Base-by-base conservation (phyloP, 2,113 vertebrate species). In the Accipiter cooperii region DNA sequence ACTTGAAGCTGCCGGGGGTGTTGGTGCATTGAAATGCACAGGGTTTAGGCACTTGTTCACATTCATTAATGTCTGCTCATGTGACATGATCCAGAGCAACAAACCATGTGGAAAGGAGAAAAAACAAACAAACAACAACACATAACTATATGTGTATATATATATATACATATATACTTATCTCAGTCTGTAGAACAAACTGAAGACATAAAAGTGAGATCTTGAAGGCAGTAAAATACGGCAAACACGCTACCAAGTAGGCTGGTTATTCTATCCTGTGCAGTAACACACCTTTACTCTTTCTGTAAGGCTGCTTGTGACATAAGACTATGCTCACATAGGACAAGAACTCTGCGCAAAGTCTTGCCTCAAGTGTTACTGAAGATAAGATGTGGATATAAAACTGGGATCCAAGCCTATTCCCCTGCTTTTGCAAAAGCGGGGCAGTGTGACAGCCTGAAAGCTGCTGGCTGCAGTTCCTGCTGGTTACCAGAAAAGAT, bases 21-120 rank as follows among this genome's bases (percentile, higher is more conserved):
- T 99, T 99, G 98, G 98, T 96, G 96, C 99, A 99, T 78, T 97
- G 98, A 98, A 99, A 98, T 80, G 99, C 99, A 97, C 99, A 99
- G 97, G 99, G 99, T 89, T 98, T 98, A 71, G 99, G 99, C 84
- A 98, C 98, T 96, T 98, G 98, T 96, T 99, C 99, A 90, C 99
- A 99, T 98, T 99, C 99, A 98, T 99, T 99, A 98, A 99, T 98
- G 97, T 99, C 99, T 99, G 98, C 96, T 98, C 98, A 94, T 97
- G 96, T 84, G 97, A 96, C 98, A 98, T 97, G 98, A 97, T 96
- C 96, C 98, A 98, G 97, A 98, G 97, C 97, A 98, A 95, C 96
- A 96, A 91, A 97, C 84, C 97, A 94, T 97, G 95, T 93, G 78
- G 96, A 97, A 98, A 98, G 97, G 97, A 98, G 97, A 96, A 96